Evolutionary conservation across 1,140 invertebrate genomes (phyloP).

Genomic region (Philaenus spumarius): DNA sequence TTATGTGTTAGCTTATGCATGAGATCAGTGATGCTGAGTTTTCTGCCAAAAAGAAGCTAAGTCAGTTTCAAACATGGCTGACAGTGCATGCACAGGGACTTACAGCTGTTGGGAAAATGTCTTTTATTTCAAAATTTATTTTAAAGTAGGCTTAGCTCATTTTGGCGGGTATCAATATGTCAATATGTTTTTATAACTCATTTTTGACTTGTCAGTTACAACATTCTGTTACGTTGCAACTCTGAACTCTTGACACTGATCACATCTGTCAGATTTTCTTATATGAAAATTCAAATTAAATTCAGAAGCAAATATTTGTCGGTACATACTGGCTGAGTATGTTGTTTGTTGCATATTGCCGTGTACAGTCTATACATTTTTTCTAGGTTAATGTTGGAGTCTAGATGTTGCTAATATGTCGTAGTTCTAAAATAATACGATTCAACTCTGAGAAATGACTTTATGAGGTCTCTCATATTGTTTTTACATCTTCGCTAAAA

Average conservation of each 20-base stretch:
- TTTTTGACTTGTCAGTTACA: slow-evolving; percentile 23
- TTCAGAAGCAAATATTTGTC: slow-evolving; percentile 21
- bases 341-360: slow-evolving; percentile 14
- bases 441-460: slow-evolving; percentile 18
- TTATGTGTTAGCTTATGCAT: too few relatives aligned
- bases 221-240: too few relatives aligned
- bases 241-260: slow-evolving; percentile 23
- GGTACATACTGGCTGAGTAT: too few relatives aligned
- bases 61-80: too few relatives aligned
- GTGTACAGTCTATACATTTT: slow-evolving; percentile 26
- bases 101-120: too few relatives aligned
- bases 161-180: too few relatives aligned
- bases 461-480: slow-evolving; percentile 18
- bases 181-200: too few relatives aligned
- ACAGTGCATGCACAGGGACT: too few relatives aligned
- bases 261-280: slow-evolving; percentile 29
- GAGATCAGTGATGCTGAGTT: too few relatives aligned
- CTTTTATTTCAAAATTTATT: too few relatives aligned
- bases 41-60: too few relatives aligned
- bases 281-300: slow-evolving; percentile 27
- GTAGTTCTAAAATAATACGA: slow-evolving; percentile 21
- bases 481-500: slow-evolving; percentile 8
- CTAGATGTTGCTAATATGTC: slow-evolving; percentile 16
- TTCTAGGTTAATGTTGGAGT: slow-evolving; percentile 18
- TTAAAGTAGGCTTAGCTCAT: too few relatives aligned